These are phyloP conservation scores for Orthosia gothica DNA, from an alignment of 2,888 invertebrate genomes.

Conservation along the genomic window DNA sequence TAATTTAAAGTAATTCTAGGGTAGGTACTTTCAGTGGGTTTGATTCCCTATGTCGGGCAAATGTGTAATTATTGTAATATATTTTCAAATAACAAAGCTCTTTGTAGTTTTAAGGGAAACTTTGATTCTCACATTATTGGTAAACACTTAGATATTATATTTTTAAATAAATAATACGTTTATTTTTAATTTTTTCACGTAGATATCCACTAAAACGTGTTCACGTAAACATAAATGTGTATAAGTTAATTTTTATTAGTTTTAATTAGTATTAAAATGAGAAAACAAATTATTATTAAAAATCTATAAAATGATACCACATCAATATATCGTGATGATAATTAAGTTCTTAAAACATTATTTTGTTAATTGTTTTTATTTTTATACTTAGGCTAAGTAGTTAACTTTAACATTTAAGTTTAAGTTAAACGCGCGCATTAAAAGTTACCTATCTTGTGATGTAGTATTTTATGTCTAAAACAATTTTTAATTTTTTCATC, in stretches of 20 bases:
- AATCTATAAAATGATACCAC: conserved; percentile 65
- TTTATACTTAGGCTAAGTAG: neutral
- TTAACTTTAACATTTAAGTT: conserved; percentile 26
- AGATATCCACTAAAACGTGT: conserved; percentile 60
- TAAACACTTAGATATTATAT: neutral
- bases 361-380: conserved; percentile 22
- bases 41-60: conserved; percentile 51
- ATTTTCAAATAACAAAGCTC: conserved; percentile 2
- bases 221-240: conserved; percentile 16
- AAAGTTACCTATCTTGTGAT: conserved; percentile 67
- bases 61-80: conserved; percentile 54
- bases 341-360: conserved; percentile 49
- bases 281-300: conserved; percentile 32
- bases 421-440: conserved; percentile 63
- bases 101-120: neutral
- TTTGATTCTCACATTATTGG: conserved; percentile 5
- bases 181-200: conserved; percentile 1
- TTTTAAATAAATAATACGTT: neutral
- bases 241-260: conserved; percentile 6
- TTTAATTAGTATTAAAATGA: neutral
- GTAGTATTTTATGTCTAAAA: conserved; percentile 18
- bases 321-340: conserved; percentile 68
- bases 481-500: too few species aligned
- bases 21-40: conserved; percentile 22
- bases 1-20: neutral